These are phyloP conservation scores for Florisuga fusca DNA, from an alignment of 2,797 vertebrate genomes.

Conservation along the genomic window DNA sequence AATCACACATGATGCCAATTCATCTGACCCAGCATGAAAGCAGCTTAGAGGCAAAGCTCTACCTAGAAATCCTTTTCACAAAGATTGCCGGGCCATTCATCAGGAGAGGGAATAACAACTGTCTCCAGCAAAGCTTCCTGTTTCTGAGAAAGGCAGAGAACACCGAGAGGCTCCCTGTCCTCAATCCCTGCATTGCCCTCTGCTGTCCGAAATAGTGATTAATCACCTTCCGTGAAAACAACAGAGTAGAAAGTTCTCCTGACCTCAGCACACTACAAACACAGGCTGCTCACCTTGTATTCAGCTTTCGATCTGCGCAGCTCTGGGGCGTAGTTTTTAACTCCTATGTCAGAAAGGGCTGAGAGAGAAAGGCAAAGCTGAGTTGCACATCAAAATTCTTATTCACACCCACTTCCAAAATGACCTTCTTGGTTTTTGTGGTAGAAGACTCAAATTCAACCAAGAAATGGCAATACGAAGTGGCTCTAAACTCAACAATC, in stretches of 20 bases:
- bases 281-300: slow-evolving; percentile 85
- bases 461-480: not conserved
- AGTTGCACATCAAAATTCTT: not conserved
- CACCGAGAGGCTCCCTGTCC: not conserved
- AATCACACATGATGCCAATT: not conserved
- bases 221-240: not conserved
- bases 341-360: slow-evolving; percentile 84
- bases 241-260: not conserved
- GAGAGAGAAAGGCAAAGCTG: not conserved
- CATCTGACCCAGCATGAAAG: not conserved
- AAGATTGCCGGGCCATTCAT: not conserved
- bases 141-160: not conserved
- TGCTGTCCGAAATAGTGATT: not conserved
- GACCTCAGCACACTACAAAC: not conserved
- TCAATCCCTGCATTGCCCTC: not conserved
- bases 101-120: not conserved
- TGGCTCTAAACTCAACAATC: not conserved
- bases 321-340: slow-evolving; percentile 88
- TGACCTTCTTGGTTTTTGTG: not conserved
- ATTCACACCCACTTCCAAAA: not conserved
- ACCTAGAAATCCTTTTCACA: not conserved
- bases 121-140: not conserved
- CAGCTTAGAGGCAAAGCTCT: not conserved
- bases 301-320: slow-evolving; percentile 90
- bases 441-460: not conserved